Base-by-base conservation (phyloP, 2,797 vertebrate genomes). In the Periparus ater region DNA sequence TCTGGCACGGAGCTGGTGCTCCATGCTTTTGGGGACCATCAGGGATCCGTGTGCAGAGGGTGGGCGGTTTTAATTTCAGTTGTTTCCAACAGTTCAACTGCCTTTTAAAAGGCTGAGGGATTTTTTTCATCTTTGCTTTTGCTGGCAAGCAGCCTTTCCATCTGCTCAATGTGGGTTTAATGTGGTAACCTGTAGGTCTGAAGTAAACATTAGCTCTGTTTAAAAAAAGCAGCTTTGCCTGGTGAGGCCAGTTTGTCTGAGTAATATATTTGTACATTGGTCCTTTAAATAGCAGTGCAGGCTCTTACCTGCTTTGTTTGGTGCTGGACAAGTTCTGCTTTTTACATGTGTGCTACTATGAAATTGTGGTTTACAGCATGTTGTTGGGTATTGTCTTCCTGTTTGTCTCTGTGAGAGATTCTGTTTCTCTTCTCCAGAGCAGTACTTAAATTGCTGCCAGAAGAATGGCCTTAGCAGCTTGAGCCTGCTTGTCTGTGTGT, bases 91-190 rank as follows among this genome's bases (percentile, higher is more conserved):
- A 78, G 66, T 88, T 96, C 88, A 89, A 22, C 74, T 89, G 67
- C 74, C 72, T 92, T 95, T 82, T 89, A 87, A 89, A 91, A 95
- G 81, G 66, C 80, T 83, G 82, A 89, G 72, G 47, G 11, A 0
- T 40, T 18, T 51, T 82, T 91, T 91, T 54, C 44, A 53, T 89
- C 85, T 88, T 65, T 82, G 68, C 67, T 89, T 82, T 73, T 88
- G 40, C 88, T 95, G 82, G 92, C 93, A 93, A 48, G 72, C 79
- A 94, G 92, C 57, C 61, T 88, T 93, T 85, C 85, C 88, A 96
- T 95, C 89, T 96, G 93, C 60, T 96, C 30, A 47, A 0, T 66
- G 63, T 85, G 68, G 79, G 61, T 62, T 91, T 91, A 84, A 84
- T 86, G 86, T 77, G 77, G 76, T 90, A 94, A 95, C 85, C 85